A percentile compares a stretch with the other conserved stretches of the same genome.
phyloP scores from a whole-genome alignment of 2,888 invertebrate genomes.

The Schrankia costaestrigalis region DNA sequence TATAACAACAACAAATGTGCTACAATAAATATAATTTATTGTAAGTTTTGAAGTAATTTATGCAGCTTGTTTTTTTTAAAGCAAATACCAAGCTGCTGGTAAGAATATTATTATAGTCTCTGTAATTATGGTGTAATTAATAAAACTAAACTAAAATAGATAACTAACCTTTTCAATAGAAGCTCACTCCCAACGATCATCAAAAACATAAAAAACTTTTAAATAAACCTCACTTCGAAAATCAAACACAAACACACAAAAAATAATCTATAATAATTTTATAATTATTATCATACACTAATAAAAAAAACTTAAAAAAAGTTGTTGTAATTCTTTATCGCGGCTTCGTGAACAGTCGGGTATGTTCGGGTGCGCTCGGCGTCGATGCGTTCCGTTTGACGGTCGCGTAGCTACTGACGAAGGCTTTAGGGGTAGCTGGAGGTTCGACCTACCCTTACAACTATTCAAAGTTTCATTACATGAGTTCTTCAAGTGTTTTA shows the following conservation, averaged over 20 bases:
- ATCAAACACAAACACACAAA: constrained; percentile 11
- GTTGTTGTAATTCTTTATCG: constrained; percentile 17
- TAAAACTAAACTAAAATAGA: neutral
- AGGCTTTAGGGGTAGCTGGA: constrained; percentile 6
- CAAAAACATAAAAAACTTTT: constrained; percentile 2
- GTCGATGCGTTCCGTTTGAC: constrained; percentile 17
- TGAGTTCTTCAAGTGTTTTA: too few species aligned
- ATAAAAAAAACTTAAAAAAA: constrained; percentile 14
- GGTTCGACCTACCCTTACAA: constrained; percentile 5
- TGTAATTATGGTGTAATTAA: too few species aligned
- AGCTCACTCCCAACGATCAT: constrained; percentile 1
- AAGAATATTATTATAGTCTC: too few species aligned
- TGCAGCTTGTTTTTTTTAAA: too few species aligned
- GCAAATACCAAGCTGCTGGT: too few species aligned
- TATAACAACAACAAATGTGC: too few species aligned
- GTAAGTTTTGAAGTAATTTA: too few species aligned
- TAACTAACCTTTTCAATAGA: constrained; percentile 3
- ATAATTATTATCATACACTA: constrained; percentile 6
- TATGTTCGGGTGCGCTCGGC: constrained; percentile 3
- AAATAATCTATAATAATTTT: constrained; percentile 9
- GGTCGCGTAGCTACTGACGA: constrained; percentile 28
- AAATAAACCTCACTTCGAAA: constrained; percentile 8
- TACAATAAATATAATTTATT: too few species aligned
- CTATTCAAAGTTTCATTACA: constrained; percentile 16
- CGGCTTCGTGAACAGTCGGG: constrained; percentile 11